Base-by-base conservation (phyloP, 2,888 invertebrate species). In the Alitta virens region DNA sequence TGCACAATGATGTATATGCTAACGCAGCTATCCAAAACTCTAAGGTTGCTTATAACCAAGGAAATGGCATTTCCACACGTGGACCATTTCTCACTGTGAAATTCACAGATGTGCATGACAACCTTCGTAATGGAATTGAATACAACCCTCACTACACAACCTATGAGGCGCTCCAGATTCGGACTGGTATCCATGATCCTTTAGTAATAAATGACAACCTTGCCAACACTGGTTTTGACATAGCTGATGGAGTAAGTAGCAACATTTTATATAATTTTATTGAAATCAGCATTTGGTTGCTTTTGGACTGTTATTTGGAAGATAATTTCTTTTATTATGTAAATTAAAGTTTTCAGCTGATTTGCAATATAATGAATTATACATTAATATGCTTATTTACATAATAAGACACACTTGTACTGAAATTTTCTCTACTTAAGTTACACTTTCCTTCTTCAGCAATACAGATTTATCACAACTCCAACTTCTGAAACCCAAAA, bases 1-100 rank as follows among this genome's bases (percentile, higher is more conserved):
- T 96, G 64, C 97, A 96, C 82, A 93, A 96, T 0, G 95, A 99
- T 82, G 89, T 97, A 63, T 94, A 91, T 77, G 87, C 90, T 0
- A 86, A 72, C 40, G 77, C 91, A 2, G 92, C 92, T 72, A 88
- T 89, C 26, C 89, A 93, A 0, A 88, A 89, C 72, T 68, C 71
- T 24, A 91, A 92, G 78, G 69, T 72, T 60, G 68, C 63, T 54
- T 72, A 71, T 66, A 84, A 81, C 61, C 80, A 75, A n/a, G 79
- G 78, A 49, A 33, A 59, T 1, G 97, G 97, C 12, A 88, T 97
- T 12, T 90, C 91, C 76, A 88, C 95, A 64, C 91, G 94, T 74
- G 92, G 94, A 81, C 84, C 96, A 12, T 76, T 73, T 64, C 72
- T 85, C 26, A 74, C 79, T 5, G 71, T 84, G 2, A 73, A 77